phyloP scores from a whole-genome alignment of 2,113 vertebrate species.

The Gasterosteus nipponicus region DNA sequence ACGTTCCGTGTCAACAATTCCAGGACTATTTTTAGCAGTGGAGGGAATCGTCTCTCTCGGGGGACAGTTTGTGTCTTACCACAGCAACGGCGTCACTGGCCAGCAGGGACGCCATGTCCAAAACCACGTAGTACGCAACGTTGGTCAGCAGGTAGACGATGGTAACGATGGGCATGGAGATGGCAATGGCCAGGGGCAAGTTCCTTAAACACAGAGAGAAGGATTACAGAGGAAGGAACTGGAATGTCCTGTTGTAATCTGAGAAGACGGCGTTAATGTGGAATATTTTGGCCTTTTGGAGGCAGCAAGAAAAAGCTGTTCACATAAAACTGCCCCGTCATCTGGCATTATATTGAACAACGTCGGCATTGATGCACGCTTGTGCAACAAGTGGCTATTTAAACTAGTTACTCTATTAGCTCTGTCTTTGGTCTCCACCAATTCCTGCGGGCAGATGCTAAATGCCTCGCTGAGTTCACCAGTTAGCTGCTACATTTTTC shows the following conservation, averaged over 20 bases:
- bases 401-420: neutral
- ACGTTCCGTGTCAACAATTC: neutral
- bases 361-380: neutral
- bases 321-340: neutral
- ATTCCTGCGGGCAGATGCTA: neutral
- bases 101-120: constrained; percentile 85
- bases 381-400: neutral
- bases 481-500: neutral
- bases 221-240: neutral
- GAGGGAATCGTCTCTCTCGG: neutral
- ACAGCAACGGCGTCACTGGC: constrained; percentile 87
- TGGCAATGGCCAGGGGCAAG: constrained; percentile 86
- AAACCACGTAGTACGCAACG: constrained; percentile 85
- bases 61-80: constrained; percentile 72
- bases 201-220: constrained; percentile 75
- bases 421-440: neutral
- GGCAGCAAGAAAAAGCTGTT: neutral
- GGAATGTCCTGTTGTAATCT: neutral
- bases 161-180: constrained; percentile 87
- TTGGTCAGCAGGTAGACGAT: constrained; percentile 88
- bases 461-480: neutral
- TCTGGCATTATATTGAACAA: neutral
- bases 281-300: neutral
- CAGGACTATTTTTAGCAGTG: constrained; percentile 44
- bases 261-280: neutral